Evolutionary conservation across 2,888 invertebrate genomes (phyloP).

Genomic region (Chorisops tibialis): DNA sequence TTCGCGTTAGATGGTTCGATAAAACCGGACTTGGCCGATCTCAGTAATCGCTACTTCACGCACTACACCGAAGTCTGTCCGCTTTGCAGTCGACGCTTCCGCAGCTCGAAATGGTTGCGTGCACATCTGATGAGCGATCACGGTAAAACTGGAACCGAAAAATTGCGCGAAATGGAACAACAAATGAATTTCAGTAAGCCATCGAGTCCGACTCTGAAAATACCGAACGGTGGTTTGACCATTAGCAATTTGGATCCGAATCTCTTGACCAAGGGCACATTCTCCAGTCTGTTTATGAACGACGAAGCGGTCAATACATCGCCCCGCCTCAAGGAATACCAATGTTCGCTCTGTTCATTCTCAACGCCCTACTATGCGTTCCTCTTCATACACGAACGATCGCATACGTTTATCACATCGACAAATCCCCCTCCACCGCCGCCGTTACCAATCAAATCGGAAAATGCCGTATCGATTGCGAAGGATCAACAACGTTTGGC

Average conservation of each 20-base stretch:
- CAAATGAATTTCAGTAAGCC: constrained; percentile 45
- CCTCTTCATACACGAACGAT: constrained; percentile 87
- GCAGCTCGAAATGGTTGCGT: constrained; percentile 83
- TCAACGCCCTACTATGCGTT: constrained; percentile 86
- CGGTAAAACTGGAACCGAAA: constrained; percentile 58
- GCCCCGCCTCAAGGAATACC: constrained; percentile 67
- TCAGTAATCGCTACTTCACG: constrained; percentile 62
- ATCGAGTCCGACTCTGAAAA: constrained; percentile 49
- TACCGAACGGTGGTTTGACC: constrained; percentile 46
- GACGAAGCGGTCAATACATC: constrained; percentile 41
- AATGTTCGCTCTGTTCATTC: constrained; percentile 87
- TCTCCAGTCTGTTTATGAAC: constrained; percentile 34
- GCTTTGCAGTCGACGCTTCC: constrained; percentile 80
- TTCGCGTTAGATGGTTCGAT: constrained; percentile 33
- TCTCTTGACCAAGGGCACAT: constrained; percentile 47
- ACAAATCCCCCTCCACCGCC: constrained; percentile 40
- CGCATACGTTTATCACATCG: constrained; percentile 58
- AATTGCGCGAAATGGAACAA: constrained; percentile 48
- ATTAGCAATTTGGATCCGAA: constrained; percentile 38
- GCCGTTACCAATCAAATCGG: constrained; percentile 42
- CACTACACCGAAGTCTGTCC: constrained; percentile 76
- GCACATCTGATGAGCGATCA: constrained; percentile 85
- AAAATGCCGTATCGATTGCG: constrained; percentile 56
- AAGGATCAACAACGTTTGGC: constrained; percentile 57
- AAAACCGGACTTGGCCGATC: constrained; percentile 51